A percentile compares a stretch with the other conserved stretches of the same genome.
Evolutionary conservation across 2,113 vertebrate genomes (phyloP).

Genomic region (Cariama cristata): DNA sequence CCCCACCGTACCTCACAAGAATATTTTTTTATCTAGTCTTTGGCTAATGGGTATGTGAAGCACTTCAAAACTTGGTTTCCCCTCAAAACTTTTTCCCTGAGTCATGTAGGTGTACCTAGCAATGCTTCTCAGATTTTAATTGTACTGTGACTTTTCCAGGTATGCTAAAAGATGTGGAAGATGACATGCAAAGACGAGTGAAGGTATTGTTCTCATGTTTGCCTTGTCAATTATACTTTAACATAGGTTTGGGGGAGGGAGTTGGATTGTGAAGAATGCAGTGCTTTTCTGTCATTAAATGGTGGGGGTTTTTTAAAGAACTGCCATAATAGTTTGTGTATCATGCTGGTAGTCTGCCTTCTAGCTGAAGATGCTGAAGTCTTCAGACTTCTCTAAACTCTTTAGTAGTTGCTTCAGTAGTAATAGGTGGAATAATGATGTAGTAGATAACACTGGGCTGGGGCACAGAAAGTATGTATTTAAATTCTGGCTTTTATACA

Average conservation of each 20-base stretch:
- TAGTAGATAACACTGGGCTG: neutral
- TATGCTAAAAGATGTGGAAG: slow-evolving; percentile 98
- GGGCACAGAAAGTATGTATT: neutral
- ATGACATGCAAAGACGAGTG: slow-evolving; percentile 96
- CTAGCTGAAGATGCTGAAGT: neutral
- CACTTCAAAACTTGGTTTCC: neutral
- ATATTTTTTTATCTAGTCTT: neutral
- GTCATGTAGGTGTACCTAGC: neutral
- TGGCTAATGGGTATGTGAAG: neutral
- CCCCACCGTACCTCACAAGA: neutral
- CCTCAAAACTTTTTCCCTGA: neutral
- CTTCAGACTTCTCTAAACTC: neutral
- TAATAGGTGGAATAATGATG: neutral
- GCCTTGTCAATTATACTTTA: neutral
- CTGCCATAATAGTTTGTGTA: neutral
- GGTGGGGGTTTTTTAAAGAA: neutral
- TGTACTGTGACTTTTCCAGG: slow-evolving; percentile 72
- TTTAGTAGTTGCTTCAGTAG: neutral
- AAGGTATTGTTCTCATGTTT: slow-evolving; percentile 81
- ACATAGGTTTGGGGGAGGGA: neutral
- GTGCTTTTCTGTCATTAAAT: neutral
- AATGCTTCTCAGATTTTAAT: neutral
- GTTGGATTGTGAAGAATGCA: neutral
- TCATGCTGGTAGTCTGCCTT: neutral
- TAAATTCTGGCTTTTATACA: neutral